A percentile compares a stretch with the other conserved stretches of the same genome.
Evolutionary conservation across 2,888 invertebrate genomes (phyloP).

Genomic region (Diogma glabrata): DNA sequence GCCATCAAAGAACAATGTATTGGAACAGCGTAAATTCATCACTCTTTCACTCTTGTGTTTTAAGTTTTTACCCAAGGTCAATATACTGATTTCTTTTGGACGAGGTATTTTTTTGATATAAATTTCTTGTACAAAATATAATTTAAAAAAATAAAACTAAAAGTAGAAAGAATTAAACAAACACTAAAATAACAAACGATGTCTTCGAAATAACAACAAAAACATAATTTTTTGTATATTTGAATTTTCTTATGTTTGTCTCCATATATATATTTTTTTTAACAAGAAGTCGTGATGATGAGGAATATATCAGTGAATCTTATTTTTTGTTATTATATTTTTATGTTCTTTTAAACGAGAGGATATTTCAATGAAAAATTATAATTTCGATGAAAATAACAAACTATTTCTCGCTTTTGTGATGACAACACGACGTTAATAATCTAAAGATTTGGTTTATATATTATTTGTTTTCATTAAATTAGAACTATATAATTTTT

Average conservation of each 20-base stretch:
- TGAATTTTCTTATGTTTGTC: too few relatives aligned
- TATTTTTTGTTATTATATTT: conserved; percentile 1
- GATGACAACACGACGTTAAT: conserved; percentile 8
- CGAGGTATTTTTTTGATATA: conserved; percentile 7
- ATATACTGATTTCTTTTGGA: conserved; percentile 8
- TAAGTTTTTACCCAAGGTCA: conserved; percentile 7
- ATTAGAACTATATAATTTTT: too few relatives aligned
- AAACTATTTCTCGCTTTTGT: conserved; percentile 7
- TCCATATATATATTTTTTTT: too few relatives aligned
- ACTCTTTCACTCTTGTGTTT: conserved; percentile 5
- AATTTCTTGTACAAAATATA: conserved; percentile 5
- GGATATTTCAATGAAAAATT: conserved; percentile 9
- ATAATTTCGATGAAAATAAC: conserved; percentile 7
- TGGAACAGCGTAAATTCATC: too few relatives aligned
- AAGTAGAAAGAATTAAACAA: too few relatives aligned
- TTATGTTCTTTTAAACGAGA: conserved; percentile 5
- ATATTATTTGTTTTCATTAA: neutral
- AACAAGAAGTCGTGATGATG: conserved; percentile 9
- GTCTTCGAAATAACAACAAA: too few relatives aligned
- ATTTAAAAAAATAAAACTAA: too few relatives aligned
- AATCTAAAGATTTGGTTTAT: conserved; percentile 4
- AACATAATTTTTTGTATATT: too few relatives aligned
- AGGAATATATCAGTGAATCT: conserved; percentile 9
- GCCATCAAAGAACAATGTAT: too few relatives aligned
- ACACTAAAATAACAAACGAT: too few relatives aligned